phyloP scores from a whole-genome alignment of 2,888 invertebrate species.

The Baronia brevicornis region DNA sequence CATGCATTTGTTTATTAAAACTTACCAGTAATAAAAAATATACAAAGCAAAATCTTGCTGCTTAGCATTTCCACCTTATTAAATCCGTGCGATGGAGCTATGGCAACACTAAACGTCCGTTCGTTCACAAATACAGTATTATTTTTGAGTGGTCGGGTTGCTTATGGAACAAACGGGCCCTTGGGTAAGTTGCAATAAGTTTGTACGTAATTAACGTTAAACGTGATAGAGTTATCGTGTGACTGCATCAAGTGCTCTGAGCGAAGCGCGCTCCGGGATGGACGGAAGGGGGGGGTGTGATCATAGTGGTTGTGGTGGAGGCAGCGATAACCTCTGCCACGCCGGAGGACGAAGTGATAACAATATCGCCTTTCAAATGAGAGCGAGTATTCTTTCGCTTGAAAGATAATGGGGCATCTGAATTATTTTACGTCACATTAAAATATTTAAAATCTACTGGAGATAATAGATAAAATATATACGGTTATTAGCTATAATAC shows the following conservation, averaged over 20 bases:
- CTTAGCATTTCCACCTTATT: constrained; percentile 65
- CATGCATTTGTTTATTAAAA: no score
- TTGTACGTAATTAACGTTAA: constrained; percentile 33
- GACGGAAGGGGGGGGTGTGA: constrained; percentile 40
- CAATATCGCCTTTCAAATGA: constrained; percentile 60
- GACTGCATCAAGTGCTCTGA: constrained; percentile 51
- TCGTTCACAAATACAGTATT: constrained; percentile 9
- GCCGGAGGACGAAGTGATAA: constrained; percentile 53
- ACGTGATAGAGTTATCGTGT: constrained; percentile 47
- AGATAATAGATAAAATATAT: constrained; percentile 1
- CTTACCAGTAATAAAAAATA: constrained; percentile 61
- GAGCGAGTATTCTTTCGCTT: constrained; percentile 52
- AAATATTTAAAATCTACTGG: background rate
- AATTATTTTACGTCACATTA: constrained; percentile 14
- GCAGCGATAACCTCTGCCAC: constrained; percentile 59
- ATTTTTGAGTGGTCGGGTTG: constrained; percentile 14
- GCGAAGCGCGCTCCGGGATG: constrained; percentile 32
- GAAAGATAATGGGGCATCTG: no score
- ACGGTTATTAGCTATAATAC: background rate
- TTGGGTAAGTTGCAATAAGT: constrained; percentile 20
- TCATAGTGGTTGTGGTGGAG: constrained; percentile 37
- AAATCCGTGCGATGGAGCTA: no score
- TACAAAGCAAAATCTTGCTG: constrained; percentile 53
- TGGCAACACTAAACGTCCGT: no score
- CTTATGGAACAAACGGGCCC: constrained; percentile 1